Conservation (phyloP, 1,140 invertebrate genomes). For the Manduca sexta region DNA sequence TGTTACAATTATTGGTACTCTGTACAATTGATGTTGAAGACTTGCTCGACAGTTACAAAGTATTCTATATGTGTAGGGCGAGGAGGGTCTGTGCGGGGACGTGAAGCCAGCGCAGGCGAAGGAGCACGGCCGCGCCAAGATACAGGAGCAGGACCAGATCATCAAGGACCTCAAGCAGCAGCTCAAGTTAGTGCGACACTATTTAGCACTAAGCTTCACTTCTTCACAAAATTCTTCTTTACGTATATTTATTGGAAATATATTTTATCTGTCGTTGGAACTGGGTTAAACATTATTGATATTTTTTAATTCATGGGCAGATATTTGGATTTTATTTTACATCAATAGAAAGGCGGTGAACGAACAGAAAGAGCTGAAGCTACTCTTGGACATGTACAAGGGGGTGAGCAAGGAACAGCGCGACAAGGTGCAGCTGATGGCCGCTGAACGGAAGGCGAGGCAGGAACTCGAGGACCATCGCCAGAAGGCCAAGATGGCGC, state of each 20-base stretch:
- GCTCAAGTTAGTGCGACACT: slow-evolving; percentile 84
- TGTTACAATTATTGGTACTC: too few relatives aligned
- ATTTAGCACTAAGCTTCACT: not conserved
- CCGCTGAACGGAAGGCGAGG: slow-evolving; percentile 91
- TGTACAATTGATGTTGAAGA: not conserved
- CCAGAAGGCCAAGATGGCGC: slow-evolving; percentile 87
- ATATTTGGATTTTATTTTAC: too few relatives aligned
- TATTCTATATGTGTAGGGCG: slow-evolving; percentile 29
- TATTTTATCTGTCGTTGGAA: too few relatives aligned
- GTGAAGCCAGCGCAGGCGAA: slow-evolving; percentile 33
- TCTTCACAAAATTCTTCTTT: too few relatives aligned
- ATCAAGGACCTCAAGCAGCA: slow-evolving; percentile 92
- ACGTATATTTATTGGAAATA: not conserved
- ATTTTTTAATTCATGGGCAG: too few relatives aligned
- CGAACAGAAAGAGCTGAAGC: slow-evolving; percentile 94
- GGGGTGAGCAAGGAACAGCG: slow-evolving; percentile 95
- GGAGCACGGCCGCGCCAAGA: slow-evolving; percentile 61
- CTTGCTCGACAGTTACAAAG: too few relatives aligned
- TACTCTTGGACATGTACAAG: slow-evolving; percentile 97
- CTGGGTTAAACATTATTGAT: too few relatives aligned
- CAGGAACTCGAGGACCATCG: slow-evolving; percentile 93
- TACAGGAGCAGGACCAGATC: slow-evolving; percentile 74
- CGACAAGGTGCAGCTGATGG: slow-evolving; percentile 97
- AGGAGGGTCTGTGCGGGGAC: slow-evolving; percentile 29
- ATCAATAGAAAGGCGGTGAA: slow-evolving; percentile 94